Evolutionary conservation across 2,797 vertebrate species (phyloP).

Genomic region (Peromyscus nudipes): DNA sequence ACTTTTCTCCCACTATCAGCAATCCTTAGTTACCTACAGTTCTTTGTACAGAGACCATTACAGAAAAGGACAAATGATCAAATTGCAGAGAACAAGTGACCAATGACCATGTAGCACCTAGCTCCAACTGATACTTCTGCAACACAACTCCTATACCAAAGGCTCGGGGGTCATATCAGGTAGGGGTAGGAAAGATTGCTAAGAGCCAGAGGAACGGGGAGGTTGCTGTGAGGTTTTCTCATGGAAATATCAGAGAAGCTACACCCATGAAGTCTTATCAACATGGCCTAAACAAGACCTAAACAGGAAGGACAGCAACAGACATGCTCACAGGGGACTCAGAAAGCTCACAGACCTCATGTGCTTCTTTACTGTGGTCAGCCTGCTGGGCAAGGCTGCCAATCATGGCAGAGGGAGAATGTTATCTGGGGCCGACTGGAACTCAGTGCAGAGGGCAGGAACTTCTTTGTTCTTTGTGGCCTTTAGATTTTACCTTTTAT

Average conservation of each 20-base stretch:
- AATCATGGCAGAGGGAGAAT: background rate
- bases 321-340: background rate
- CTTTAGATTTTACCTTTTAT: conserved; percentile 38
- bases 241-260: background rate
- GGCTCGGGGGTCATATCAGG: too few relatives aligned
- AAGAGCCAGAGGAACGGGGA: background rate
- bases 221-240: background rate
- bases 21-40: background rate
- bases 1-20: background rate
- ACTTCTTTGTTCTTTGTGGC: background rate
- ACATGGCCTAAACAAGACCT: background rate
- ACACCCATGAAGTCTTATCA: background rate
- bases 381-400: background rate
- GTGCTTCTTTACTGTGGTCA: background rate
- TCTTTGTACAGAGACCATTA: background rate
- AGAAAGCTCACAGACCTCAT: background rate
- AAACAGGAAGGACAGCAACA: background rate
- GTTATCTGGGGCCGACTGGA: background rate
- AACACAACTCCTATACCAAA: background rate
- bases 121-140: background rate
- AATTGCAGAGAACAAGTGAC: background rate
- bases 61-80: background rate
- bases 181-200: background rate
- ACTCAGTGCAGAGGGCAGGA: background rate
- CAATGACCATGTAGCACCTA: background rate